Evolutionary conservation across 2,797 vertebrate genomes (phyloP).

Genomic region (Anisognathus igniventris): DNA sequence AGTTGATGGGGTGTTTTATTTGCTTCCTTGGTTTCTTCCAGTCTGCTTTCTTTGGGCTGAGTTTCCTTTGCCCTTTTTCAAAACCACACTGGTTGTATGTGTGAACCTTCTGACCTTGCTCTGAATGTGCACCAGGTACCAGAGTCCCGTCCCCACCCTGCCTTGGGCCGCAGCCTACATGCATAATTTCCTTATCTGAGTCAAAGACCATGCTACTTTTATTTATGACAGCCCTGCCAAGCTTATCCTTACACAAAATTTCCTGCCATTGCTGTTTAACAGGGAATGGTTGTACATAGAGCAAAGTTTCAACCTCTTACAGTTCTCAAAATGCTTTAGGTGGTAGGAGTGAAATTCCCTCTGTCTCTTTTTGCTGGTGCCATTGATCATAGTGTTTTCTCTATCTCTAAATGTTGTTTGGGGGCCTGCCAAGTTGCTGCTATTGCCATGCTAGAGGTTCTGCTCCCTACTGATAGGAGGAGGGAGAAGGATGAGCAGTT

Average conservation of each 20-base stretch:
- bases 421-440: not conserved
- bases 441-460: not conserved
- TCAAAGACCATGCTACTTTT: not conserved
- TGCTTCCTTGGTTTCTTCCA: not conserved
- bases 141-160: not conserved
- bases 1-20: not conserved
- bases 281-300: not conserved
- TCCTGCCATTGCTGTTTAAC: not conserved
- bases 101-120: not conserved
- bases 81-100: not conserved
- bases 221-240: not conserved
- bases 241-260: not conserved
- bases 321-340: not conserved
- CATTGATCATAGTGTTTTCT: not conserved
- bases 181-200: not conserved
- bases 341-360: not conserved
- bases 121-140: not conserved
- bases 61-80: not conserved
- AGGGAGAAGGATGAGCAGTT: not conserved
- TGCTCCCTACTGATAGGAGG: not conserved
- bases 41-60: not conserved
- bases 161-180: not conserved
- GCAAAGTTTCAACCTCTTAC: not conserved
- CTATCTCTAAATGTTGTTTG: not conserved
- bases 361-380: not conserved